phyloP scores from a whole-genome alignment of 2,888 invertebrate genomes.

The Psylliodes chrysocephalus region DNA sequence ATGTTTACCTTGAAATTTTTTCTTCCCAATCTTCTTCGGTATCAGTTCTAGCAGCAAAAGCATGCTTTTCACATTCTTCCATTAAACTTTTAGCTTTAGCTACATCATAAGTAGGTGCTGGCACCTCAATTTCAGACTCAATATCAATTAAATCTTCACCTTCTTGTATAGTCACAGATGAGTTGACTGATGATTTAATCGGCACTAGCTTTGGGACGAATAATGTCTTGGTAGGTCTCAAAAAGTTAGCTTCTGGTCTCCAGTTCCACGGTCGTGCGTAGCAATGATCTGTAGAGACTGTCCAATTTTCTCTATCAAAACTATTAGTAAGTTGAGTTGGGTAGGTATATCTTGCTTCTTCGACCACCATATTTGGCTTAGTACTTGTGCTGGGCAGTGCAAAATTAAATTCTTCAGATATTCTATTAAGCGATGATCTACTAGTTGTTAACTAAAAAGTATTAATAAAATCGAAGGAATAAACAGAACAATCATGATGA shows the following conservation, averaged over 20 bases:
- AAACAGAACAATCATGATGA: background rate
- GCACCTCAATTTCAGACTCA: slow-evolving; percentile 61
- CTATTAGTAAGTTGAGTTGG: slow-evolving; percentile 48
- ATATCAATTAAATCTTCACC: slow-evolving; percentile 64
- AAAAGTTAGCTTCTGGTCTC: slow-evolving; percentile 72
- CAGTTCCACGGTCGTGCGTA: slow-evolving; percentile 79
- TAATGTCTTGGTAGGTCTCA: slow-evolving; percentile 69
- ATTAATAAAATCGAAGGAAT: background rate
- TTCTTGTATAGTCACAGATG: slow-evolving; percentile 50
- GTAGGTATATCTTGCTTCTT: slow-evolving; percentile 49
- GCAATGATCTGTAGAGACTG: slow-evolving; percentile 74
- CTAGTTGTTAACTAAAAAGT: slow-evolving; percentile 31
- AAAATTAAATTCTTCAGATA: slow-evolving; percentile 34
- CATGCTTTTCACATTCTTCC: slow-evolving; percentile 77
- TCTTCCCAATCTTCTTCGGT: slow-evolving; percentile 77
- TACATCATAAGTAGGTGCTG: slow-evolving; percentile 69
- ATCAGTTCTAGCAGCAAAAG: slow-evolving; percentile 69
- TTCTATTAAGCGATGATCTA: slow-evolving; percentile 16
- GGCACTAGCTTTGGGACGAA: slow-evolving; percentile 61
- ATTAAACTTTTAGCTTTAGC: slow-evolving; percentile 71
- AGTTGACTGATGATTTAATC: slow-evolving; percentile 50
- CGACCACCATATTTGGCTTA: slow-evolving; percentile 42
- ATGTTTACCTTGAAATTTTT: slow-evolving; percentile 71
- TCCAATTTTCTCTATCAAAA: slow-evolving; percentile 52
- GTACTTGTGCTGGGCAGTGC: slow-evolving; percentile 30